Base-by-base conservation (phyloP, 2,888 invertebrate species). In the Isoperla grammatica region DNA sequence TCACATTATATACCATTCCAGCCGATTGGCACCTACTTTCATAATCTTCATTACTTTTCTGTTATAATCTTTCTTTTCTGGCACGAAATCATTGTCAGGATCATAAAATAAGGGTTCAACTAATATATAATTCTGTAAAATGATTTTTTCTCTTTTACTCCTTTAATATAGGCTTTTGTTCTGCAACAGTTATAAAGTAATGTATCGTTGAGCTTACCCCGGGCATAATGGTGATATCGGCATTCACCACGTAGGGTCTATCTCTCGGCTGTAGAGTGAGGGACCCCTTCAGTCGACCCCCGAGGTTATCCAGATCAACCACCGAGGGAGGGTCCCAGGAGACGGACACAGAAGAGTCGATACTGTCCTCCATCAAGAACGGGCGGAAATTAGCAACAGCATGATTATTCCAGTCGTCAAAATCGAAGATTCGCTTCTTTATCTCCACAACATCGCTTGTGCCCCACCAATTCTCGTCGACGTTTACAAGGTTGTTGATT, bases 351-450 rank as follows among this genome's bases (percentile, higher is more conserved):
- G 89, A 90, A 0, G 88, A 81, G 64, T 88, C 87, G 68, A 90
- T 83, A 53, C 81, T 79, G 65, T 91, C 86, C 70, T 86, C 86
- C 0, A 87, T 81, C 60, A 96, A 80, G 73, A 86, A 98, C 0
- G 98, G 99, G 57, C 87, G 81, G 73, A 88, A 99, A 12, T 87
- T 82, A 0, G 96, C 97, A 56, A 96, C 84, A 0, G 96, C 96
- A 73, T 94, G 95, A 74, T 95, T 93, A 73, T 99, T 99, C 98
- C 99, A 99, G 72, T 98, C 97, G 72, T 99, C 96, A 74, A 99
- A 97, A 75, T 98, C 98, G 72, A 98, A 97, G 69, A 98, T 95
- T 70, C 85, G 82, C 55, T 83, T 80, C 60, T 85, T 84, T 57
- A 99, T 98, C 58, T 81, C 80, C 4, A 76, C 77, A 56, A 89